Base-by-base conservation (phyloP, 2,797 vertebrate genomes). In the Choloepus didactylus region DNA sequence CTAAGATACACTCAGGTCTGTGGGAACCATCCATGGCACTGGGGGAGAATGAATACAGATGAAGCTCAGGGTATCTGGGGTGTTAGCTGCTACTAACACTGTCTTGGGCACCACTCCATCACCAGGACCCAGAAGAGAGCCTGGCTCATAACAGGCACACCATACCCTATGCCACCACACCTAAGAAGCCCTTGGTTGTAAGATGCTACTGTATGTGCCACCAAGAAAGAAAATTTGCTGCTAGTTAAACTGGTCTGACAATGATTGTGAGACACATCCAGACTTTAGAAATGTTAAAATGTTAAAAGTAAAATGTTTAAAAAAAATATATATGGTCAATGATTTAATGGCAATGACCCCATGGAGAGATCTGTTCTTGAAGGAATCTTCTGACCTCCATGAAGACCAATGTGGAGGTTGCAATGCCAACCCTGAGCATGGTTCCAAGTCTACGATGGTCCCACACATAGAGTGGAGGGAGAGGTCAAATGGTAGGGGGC, bases 1-100 rank as follows among this genome's bases (percentile, higher is more conserved):
- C 83, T 90, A 89, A 98, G 97, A n/a, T 81, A 94, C 97, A 89
- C 27, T 80, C 9, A 44, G 86, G 56, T 29, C 21, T 9, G 0
- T 27, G 41, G 66, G 60, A 94, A 62, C 64, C 89, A 60, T 79
- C 79, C 11, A 25, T 0, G 4, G 75, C 77, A 66, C 66, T 31
- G 2, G n/a, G 9, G 84, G 46, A 93, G 69, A 91, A 73, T 35
- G 41, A 12, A 5, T 7, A 23, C 66, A 97, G 81, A 93, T 89
- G 93, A 91, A 92, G 51, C 18, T 41, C 15, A 1, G 69, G 3
- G 0, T 0, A 14, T 27, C 89, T 54, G 85, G 41, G 66, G 80
- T 70, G 31, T 87, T 81, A 59, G 46, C 56, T 54, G 70, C 67
- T 82, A 70, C 66, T 44, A 44, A 2, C 25, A 29, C 6, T 59